Percentiles rank a stretch among this genome's conserved stretches.
Evolutionary conservation across 2,888 invertebrate genomes (phyloP).

Genomic region (Dioctria linearis): DNA sequence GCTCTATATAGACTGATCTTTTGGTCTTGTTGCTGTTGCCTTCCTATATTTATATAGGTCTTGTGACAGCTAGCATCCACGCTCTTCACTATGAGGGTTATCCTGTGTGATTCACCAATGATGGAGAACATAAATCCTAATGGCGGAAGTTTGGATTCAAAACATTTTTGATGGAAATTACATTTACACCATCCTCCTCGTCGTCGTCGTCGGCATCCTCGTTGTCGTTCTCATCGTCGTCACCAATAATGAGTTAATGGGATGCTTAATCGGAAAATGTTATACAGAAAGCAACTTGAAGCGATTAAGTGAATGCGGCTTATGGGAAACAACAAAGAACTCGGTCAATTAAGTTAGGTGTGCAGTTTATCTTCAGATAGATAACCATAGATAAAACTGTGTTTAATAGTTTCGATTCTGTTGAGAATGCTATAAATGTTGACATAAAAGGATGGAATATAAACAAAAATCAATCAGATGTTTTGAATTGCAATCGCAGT

Average conservation of each 20-base stretch:
- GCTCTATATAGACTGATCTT: not conserved
- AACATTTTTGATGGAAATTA: constrained; percentile 39
- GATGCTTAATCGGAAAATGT: constrained; percentile 49
- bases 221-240: not conserved
- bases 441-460: too few relatives aligned
- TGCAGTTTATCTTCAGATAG: not conserved
- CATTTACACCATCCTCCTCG: too few relatives aligned
- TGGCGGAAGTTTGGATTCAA: constrained; percentile 47
- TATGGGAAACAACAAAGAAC: constrained; percentile 48
- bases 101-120: constrained; percentile 26
- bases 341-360: constrained; percentile 31
- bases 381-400: constrained; percentile 16
- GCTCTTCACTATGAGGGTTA: too few relatives aligned
- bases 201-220: too few relatives aligned
- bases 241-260: constrained; percentile 47
- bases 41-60: not conserved
- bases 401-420: not conserved
- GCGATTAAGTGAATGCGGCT: constrained; percentile 50
- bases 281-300: constrained; percentile 20
- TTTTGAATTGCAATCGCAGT: too few relatives aligned
- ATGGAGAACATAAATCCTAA: constrained; percentile 49
- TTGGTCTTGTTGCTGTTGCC: not conserved
- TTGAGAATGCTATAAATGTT: not conserved
- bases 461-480: too few relatives aligned
- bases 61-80: too few relatives aligned